phyloP scores from a whole-genome alignment of 2,113 vertebrate genomes.

The Gobiocypris rarus region DNA sequence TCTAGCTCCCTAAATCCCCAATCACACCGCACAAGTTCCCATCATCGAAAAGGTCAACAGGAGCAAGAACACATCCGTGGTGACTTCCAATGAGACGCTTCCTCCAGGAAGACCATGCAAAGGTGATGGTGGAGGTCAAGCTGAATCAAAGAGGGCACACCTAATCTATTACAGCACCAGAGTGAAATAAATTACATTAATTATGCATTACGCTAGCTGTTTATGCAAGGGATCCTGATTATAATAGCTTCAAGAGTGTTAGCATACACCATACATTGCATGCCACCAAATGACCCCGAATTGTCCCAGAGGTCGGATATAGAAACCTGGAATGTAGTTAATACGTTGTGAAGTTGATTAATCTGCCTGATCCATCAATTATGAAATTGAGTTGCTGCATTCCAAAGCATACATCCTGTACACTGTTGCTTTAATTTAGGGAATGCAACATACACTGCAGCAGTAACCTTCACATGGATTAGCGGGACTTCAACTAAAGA shows the following conservation, averaged over 20 bases:
- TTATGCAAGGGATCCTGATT: constrained; percentile 44
- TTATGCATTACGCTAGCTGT: constrained; percentile 46
- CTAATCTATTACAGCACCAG: constrained; percentile 29
- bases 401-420: constrained; percentile 41
- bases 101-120: constrained; percentile 27
- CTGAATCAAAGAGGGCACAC: constrained; percentile 37
- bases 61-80: constrained; percentile 34
- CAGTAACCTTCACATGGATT: constrained; percentile 57
- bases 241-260: constrained; percentile 34
- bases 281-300: constrained; percentile 23
- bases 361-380: constrained; percentile 53
- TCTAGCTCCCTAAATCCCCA: constrained; percentile 53
- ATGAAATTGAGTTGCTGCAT: constrained; percentile 51
- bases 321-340: constrained; percentile 42
- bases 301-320: constrained; percentile 23
- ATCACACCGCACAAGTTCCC: constrained; percentile 46
- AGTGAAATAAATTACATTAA: constrained; percentile 59
- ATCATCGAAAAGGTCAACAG: constrained; percentile 58
- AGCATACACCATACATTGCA: background rate
- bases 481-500: constrained; percentile 36
- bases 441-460: constrained; percentile 20
- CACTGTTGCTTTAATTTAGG: constrained; percentile 44
- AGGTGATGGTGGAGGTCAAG: constrained; percentile 50
- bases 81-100: constrained; percentile 54
- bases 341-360: constrained; percentile 22